phyloP scores from a whole-genome alignment of 2,113 vertebrate species.

The Sinocyclocheilus maitianheensis region DNA sequence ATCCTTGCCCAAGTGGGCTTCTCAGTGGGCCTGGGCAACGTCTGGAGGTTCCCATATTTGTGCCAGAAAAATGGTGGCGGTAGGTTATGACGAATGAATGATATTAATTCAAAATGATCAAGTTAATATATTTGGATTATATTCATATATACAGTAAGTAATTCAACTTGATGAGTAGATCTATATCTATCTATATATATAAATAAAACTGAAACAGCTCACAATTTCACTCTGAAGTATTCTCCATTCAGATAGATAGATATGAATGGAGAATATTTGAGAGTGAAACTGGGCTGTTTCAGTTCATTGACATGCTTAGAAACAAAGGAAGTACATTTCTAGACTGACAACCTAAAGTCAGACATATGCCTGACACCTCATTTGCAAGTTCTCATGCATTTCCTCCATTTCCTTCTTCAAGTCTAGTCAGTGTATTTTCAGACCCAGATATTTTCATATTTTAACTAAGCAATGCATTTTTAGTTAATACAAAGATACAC shows the following conservation, averaged over 20 bases:
- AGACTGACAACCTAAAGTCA: not conserved
- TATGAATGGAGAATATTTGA: too few relatives aligned
- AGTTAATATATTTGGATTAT: too few relatives aligned
- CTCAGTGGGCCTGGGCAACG: constrained; percentile 96
- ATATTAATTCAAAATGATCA: too few relatives aligned
- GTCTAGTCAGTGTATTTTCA: not conserved
- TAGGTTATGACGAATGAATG: constrained; percentile 70
- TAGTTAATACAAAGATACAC: not conserved
- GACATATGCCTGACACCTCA: not conserved
- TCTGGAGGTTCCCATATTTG: constrained; percentile 97
- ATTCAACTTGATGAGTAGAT: too few relatives aligned
- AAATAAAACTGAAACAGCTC: too few relatives aligned
- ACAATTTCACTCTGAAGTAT: too few relatives aligned
- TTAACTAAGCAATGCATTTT: not conserved
- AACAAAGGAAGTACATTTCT: not conserved
- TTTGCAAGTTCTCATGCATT: not conserved
- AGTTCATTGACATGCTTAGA: not conserved
- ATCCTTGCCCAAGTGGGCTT: constrained; percentile 98
- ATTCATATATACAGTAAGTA: too few relatives aligned
- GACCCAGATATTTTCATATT: not conserved
- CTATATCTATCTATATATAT: too few relatives aligned
- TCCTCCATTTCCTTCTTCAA: not conserved
- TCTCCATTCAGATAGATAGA: too few relatives aligned
- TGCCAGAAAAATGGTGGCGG: constrained; percentile 99
- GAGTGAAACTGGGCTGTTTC: not conserved